Conservation (phyloP, 2,888 invertebrate species). For the Hedychridium roseum region DNA sequence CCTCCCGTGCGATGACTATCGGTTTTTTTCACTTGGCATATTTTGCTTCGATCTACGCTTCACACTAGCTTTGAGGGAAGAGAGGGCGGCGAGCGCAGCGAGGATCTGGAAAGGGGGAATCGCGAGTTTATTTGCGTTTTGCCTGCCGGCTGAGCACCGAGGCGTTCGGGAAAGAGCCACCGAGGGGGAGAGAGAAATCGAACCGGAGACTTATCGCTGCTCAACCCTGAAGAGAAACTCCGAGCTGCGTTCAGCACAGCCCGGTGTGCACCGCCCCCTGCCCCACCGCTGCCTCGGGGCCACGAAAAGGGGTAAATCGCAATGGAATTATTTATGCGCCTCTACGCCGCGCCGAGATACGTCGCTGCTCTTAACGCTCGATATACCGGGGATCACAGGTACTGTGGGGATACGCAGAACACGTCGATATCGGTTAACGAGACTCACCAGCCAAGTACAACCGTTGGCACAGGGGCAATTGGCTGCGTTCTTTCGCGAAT, state of each 20-base stretch:
- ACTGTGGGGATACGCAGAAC: too few relatives aligned
- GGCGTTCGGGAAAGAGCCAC: constrained; percentile 43
- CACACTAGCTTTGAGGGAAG: too few relatives aligned
- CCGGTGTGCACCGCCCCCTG: constrained; percentile 6
- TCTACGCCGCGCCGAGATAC: constrained; percentile 13
- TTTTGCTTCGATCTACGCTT: constrained; percentile 54
- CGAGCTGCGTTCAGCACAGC: constrained; percentile 8
- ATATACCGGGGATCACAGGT: too few relatives aligned
- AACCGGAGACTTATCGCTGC: constrained; percentile 43
- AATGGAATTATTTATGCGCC: constrained; percentile 55
- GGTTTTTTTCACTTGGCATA: constrained; percentile 39
- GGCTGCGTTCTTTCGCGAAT: neutral
- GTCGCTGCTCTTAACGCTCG: too few relatives aligned
- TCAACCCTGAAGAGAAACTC: constrained; percentile 22
- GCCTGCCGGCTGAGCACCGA: constrained; percentile 60
- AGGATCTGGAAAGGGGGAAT: constrained; percentile 21
- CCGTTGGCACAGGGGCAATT: neutral
- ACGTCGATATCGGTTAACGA: too few relatives aligned
- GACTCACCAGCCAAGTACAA: too few relatives aligned
- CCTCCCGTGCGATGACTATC: constrained; percentile 13
- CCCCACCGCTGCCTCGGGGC: constrained; percentile 29
- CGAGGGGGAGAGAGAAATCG: constrained; percentile 29
- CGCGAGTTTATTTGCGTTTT: constrained; percentile 59
- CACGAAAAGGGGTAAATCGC: constrained; percentile 52
- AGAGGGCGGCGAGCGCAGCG: constrained; percentile 18